A percentile compares a stretch with the other conserved stretches of the same genome.
Evolutionary conservation across 2,797 vertebrate species (phyloP).

Genomic region (Nannoperca australis): DNA sequence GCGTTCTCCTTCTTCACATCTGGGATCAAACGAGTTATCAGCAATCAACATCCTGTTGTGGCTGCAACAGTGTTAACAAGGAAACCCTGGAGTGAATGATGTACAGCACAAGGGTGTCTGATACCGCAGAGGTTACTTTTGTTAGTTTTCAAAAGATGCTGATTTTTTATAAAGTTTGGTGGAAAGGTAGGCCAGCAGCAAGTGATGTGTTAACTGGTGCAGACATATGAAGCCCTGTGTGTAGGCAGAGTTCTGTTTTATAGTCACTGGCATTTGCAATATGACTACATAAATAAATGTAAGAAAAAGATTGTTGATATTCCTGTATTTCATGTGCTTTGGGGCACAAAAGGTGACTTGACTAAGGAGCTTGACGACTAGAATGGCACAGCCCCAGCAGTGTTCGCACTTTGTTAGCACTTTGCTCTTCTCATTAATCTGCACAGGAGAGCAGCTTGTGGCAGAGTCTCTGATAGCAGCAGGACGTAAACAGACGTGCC

Average conservation of each 20-base stretch:
- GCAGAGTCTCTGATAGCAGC: constrained; percentile 39
- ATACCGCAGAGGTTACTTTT: no score
- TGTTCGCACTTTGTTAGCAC: constrained; percentile 49
- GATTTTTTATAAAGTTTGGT: not conserved
- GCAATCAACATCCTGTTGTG: no score
- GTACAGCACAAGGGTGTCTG: no score
- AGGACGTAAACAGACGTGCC: constrained; percentile 37
- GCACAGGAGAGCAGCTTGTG: constrained; percentile 38
- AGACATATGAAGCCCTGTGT: not conserved
- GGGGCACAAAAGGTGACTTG: not conserved
- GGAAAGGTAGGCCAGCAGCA: not conserved
- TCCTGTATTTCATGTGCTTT: not conserved
- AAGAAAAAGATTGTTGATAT: not conserved
- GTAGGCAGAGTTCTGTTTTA: no score
- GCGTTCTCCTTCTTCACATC: no score
- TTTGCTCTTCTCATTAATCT: constrained; percentile 39
- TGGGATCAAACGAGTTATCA: no score
- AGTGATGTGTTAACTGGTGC: not conserved
- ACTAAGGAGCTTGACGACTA: not conserved
- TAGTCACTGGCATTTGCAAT: not conserved
- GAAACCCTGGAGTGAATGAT: no score
- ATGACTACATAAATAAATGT: not conserved
- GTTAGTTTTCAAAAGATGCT: not conserved
- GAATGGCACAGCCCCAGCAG: not conserved
- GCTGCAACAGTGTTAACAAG: no score